Evolutionary conservation across 2,113 vertebrate species (phyloP).

Genomic region (Cheirogaleus medius): DNA sequence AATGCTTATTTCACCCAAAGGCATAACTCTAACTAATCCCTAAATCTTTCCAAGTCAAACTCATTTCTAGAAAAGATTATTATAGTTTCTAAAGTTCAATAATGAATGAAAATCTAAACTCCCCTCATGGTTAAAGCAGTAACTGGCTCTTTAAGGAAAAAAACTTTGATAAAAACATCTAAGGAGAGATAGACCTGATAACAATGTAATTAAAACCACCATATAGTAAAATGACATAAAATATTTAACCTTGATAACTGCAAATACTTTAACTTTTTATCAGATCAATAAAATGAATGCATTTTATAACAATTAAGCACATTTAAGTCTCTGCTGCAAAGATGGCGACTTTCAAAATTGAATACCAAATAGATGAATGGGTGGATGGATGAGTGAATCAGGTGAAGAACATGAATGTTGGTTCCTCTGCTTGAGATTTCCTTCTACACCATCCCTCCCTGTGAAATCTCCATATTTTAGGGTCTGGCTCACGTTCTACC

Average conservation of each 20-base stretch:
- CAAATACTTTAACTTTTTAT: not conserved
- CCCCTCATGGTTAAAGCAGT: not conserved
- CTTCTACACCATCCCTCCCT: not conserved
- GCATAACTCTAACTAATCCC: not conserved
- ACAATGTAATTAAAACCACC: slow-evolving; percentile 9
- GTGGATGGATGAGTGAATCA: not conserved
- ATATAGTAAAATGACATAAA: not conserved
- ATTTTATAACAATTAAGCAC: slow-evolving; percentile 12
- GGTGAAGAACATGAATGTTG: not conserved
- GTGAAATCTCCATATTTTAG: not conserved
- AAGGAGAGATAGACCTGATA: not conserved
- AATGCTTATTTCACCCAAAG: not conserved
- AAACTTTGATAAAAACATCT: not conserved
- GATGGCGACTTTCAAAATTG: not conserved
- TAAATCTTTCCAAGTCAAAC: not conserved
- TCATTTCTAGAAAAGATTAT: not conserved
- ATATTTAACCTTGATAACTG: slow-evolving; percentile 7
- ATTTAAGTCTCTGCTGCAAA: not conserved
- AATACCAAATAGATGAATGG: not conserved
- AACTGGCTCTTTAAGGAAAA: not conserved
- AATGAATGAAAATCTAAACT: not conserved
- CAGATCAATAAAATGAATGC: not conserved
- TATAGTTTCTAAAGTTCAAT: not conserved
- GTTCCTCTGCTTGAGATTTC: slow-evolving; percentile 22
- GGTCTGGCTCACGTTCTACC: not conserved